Conservation (phyloP, 1,140 invertebrate genomes). For the Mizuhopecten yessoensis region DNA sequence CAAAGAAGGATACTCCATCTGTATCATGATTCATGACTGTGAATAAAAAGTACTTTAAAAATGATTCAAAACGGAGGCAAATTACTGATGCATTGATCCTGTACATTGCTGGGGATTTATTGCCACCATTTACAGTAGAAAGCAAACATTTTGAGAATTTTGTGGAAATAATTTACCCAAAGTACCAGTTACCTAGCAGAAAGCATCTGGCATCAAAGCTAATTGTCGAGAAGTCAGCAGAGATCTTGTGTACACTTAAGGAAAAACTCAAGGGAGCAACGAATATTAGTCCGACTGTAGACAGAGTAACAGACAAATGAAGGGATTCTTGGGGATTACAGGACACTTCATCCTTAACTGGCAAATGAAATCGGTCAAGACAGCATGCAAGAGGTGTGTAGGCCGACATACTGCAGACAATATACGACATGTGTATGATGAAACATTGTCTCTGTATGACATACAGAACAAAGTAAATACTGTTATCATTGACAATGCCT, state of each 20-base stretch:
- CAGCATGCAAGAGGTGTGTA: constrained; percentile 14
- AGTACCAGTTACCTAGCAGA: constrained; percentile 47
- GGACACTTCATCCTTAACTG: constrained; percentile 50
- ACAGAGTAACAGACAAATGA: constrained; percentile 60
- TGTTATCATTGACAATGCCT: constrained; percentile 43
- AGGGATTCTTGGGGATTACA: constrained; percentile 57
- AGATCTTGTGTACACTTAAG: too few species aligned
- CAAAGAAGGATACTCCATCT: too few species aligned
- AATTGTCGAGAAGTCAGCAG: too few species aligned
- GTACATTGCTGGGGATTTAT: constrained; percentile 49
- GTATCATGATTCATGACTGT: too few species aligned
- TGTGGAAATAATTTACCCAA: constrained; percentile 20
- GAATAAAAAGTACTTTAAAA: constrained; percentile 2
- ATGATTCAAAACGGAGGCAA: constrained; percentile 41
- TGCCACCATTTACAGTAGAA: constrained; percentile 49
- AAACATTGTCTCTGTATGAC: constrained; percentile 2
- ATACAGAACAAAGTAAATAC: constrained; percentile 41
- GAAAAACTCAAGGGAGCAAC: too few species aligned
- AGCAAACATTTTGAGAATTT: constrained; percentile 53
- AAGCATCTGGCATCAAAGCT: constrained; percentile 14
- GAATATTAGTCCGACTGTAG: too few species aligned
- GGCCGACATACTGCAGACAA: constrained; percentile 43
- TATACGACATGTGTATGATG: constrained; percentile 42
- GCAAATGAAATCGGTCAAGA: constrained; percentile 46
- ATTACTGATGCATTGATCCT: constrained; percentile 44